Evolutionary conservation across 2,797 vertebrate genomes (phyloP).

Genomic region (Odontamblyopus lacepedii): DNA sequence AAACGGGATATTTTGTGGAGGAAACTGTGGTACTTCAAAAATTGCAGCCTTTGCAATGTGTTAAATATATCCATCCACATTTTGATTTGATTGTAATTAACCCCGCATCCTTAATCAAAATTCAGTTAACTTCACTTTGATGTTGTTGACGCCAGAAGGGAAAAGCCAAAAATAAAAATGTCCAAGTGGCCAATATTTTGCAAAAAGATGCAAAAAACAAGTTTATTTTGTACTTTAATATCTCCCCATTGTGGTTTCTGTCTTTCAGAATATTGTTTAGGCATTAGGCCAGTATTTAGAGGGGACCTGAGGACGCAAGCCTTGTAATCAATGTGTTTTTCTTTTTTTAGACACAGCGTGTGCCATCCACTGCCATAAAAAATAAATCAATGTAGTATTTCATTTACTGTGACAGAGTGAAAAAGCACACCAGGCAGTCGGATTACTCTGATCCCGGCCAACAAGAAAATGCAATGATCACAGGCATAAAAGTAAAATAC

Average conservation of each 20-base stretch:
- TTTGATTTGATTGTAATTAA: no score
- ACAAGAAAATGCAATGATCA: constrained; percentile 57
- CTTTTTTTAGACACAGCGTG: constrained; percentile 10
- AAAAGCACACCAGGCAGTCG: constrained; percentile 44
- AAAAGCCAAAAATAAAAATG: not conserved
- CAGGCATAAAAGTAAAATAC: constrained; percentile 50
- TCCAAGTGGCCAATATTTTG: not conserved
- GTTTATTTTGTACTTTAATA: not conserved
- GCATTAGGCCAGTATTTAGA: not conserved
- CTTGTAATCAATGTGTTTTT: not conserved
- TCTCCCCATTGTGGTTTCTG: not conserved
- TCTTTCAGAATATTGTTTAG: not conserved
- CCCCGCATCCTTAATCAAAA: not conserved
- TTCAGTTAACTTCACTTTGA: not conserved
- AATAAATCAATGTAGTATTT: constrained; percentile 27
- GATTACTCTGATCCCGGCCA: constrained; percentile 54
- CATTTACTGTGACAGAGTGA: constrained; percentile 40
- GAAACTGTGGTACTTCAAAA: no score
- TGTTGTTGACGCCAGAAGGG: not conserved
- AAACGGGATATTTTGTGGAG: no score
- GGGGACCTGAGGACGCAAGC: constrained; percentile 8
- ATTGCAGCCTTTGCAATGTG: no score
- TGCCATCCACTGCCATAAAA: constrained; percentile 30
- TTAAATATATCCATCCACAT: no score
- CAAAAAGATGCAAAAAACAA: not conserved